Percentiles rank a stretch among this genome's conserved stretches.
These are phyloP conservation scores for Coracopsis vasa DNA, from an alignment of 2,113 vertebrate genomes.

Conservation along the genomic window DNA sequence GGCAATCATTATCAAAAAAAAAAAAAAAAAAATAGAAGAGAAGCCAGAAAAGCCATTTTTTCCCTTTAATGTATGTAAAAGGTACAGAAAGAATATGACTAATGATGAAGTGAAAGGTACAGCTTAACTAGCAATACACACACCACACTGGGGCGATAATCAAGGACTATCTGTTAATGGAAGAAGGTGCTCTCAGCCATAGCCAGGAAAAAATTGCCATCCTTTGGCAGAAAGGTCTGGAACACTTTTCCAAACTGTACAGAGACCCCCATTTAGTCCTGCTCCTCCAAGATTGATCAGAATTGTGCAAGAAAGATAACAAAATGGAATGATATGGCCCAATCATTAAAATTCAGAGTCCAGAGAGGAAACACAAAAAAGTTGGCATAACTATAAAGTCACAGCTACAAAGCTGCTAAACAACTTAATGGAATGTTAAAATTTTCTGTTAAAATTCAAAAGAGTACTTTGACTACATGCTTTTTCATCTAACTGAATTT, in stretches of 20 bases:
- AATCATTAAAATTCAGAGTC: not conserved
- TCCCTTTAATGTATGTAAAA: not conserved
- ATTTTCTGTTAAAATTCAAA: not conserved
- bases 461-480: not conserved
- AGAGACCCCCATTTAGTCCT: not conserved
- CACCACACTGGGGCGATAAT: not conserved
- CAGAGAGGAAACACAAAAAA: not conserved
- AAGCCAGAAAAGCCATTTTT: not conserved
- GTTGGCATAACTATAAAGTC: not conserved
- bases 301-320: not conserved
- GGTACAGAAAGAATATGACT: not conserved
- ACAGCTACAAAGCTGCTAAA: not conserved
- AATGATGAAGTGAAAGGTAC: not conserved
- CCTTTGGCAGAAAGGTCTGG: not conserved
- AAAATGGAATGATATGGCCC: not conserved
- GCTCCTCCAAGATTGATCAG: not conserved
- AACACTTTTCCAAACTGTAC: not conserved
- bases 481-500: not conserved
- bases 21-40: not conserved
- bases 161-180: not conserved
- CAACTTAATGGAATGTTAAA: fast-evolving
- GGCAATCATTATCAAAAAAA: not conserved
- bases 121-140: not conserved
- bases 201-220: not conserved
- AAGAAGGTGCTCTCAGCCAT: not conserved